Conservation (phyloP, 2,888 invertebrate species). For the Brenthis hecate region DNA sequence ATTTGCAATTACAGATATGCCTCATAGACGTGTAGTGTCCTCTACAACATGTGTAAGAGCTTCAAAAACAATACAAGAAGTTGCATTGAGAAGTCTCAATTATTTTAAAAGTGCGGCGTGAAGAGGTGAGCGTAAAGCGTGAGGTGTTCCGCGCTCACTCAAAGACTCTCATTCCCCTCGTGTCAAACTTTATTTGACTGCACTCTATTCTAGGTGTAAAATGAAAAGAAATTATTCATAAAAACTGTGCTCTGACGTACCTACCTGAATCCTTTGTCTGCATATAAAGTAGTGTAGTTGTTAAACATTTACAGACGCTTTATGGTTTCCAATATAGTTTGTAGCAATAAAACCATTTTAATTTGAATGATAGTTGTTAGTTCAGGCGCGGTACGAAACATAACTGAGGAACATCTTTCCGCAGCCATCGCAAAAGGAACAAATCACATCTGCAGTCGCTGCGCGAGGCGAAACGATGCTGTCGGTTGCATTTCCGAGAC, state of each 20-base stretch:
- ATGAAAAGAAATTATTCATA: slow-evolving; percentile 22
- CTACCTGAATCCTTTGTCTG: slow-evolving; percentile 6
- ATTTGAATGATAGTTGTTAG: too few relatives aligned
- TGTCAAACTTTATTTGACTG: slow-evolving; percentile 26
- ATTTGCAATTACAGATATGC: neutral
- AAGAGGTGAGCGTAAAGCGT: neutral
- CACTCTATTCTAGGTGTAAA: slow-evolving; percentile 12
- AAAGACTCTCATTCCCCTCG: slow-evolving; percentile 17
- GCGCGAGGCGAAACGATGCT: neutral
- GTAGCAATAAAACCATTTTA: too few relatives aligned
- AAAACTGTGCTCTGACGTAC: neutral
- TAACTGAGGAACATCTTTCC: neutral
- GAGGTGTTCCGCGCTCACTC: slow-evolving; percentile 13
- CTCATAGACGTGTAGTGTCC: neutral
- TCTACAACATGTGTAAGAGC: neutral
- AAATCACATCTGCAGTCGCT: slow-evolving; percentile 6
- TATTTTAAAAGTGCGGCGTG: slow-evolving; percentile 1
- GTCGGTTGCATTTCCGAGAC: slow-evolving; percentile 19
- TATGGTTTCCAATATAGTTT: too few relatives aligned
- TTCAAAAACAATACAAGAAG: slow-evolving; percentile 19
- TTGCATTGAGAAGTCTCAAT: slow-evolving; percentile 7
- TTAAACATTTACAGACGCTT: neutral
- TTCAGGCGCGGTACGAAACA: too few relatives aligned
- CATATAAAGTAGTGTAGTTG: neutral
- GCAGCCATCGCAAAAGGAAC: neutral